These are phyloP conservation scores for Betta splendens DNA, from an alignment of 2,797 vertebrate species.

Conservation along the genomic window DNA sequence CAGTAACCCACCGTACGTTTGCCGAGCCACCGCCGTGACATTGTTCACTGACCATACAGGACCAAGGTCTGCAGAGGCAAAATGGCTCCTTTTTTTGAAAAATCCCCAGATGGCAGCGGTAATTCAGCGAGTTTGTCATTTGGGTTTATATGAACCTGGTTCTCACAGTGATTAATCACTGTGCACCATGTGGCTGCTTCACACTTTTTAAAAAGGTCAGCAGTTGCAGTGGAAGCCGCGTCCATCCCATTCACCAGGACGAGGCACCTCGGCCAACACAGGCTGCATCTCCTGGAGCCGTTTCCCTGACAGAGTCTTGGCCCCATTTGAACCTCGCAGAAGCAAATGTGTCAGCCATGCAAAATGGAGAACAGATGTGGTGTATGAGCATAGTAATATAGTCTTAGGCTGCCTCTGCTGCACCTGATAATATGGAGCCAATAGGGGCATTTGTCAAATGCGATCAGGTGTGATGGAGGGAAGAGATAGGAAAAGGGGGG, in stretches of 20 bases:
- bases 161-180: conserved; percentile 47
- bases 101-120: too few relatives aligned
- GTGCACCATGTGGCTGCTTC: conserved; percentile 23
- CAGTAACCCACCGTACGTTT: too few relatives aligned
- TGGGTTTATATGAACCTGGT: conserved; percentile 28
- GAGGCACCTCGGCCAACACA: conserved; percentile 41
- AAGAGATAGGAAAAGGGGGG: conserved; percentile 59
- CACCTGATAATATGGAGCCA: conserved; percentile 81
- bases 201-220: conserved; percentile 44
- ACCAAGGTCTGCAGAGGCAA: too few relatives aligned
- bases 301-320: conserved; percentile 64
- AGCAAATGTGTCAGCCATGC: conserved; percentile 68
- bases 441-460: conserved; percentile 83
- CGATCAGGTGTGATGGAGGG: conserved; percentile 82
- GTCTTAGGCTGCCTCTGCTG: conserved; percentile 76
- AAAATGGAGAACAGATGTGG: conserved; percentile 78
- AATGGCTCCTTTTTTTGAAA: too few relatives aligned
- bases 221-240: conserved; percentile 28
- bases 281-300: conserved; percentile 53
- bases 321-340: conserved; percentile 55
- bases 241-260: conserved; percentile 50
- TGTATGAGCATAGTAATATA: conserved; percentile 78
- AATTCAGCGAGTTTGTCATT: too few relatives aligned
- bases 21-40: too few relatives aligned
- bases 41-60: too few relatives aligned